Conservation (phyloP, 2,797 vertebrate species). For the Ataeniobius toweri region DNA sequence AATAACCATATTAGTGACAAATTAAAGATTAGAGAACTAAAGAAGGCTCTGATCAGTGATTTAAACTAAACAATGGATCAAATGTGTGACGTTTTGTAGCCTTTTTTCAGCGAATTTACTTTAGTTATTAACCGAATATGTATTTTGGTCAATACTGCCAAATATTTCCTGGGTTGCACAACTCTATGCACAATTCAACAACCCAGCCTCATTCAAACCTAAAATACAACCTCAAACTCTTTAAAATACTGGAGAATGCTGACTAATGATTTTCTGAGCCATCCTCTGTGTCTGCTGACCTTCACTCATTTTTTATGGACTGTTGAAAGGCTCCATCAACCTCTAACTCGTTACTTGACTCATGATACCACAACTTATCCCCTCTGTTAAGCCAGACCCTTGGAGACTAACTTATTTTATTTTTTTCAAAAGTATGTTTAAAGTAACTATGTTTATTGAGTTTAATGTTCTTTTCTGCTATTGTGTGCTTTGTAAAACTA, state of each 20-base stretch:
- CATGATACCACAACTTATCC: no score
- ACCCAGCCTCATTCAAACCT: not conserved
- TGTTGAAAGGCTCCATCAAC: no score
- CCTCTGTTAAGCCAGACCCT: no score
- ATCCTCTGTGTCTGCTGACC: no score
- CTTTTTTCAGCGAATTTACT: conserved; percentile 6
- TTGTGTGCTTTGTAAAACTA: no score
- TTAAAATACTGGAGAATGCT: not conserved
- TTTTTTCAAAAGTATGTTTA: no score
- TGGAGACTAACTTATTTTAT: no score
- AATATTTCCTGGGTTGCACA: not conserved
- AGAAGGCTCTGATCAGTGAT: conserved; percentile 4
- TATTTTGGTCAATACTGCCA: not conserved
- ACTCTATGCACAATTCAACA: not conserved
- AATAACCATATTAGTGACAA: not conserved
- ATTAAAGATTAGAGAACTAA: not conserved
- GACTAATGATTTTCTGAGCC: not conserved
- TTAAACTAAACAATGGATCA: not conserved
- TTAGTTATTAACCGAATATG: not conserved
- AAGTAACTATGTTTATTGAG: no score
- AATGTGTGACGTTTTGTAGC: not conserved
- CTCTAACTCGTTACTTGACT: no score
- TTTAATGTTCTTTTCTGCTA: no score
- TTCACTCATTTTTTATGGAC: no score
- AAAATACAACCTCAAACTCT: not conserved